Percentiles rank a stretch among this genome's conserved stretches.
Evolutionary conservation across 2,888 invertebrate species (phyloP).

Genomic region (Tubulanus polymorphus): DNA sequence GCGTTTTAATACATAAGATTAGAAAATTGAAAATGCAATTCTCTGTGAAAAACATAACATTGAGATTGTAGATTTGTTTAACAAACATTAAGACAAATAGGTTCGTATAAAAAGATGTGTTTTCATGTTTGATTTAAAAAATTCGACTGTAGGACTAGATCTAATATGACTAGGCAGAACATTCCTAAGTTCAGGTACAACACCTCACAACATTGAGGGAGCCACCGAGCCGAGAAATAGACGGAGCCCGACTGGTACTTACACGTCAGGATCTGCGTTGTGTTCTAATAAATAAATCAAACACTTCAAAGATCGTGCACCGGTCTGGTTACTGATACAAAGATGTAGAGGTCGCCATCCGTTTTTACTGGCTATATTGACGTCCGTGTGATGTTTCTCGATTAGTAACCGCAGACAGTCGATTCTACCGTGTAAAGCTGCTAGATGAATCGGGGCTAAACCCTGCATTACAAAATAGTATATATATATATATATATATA

Average conservation of each 20-base stretch:
- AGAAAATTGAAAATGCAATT: no score
- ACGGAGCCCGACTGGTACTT: slow-evolving; percentile 18
- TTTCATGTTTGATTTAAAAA: no score
- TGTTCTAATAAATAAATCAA: slow-evolving; percentile 44
- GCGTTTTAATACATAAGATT: no score
- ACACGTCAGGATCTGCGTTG: slow-evolving; percentile 48
- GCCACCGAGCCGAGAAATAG: no score
- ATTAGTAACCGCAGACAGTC: slow-evolving; percentile 47
- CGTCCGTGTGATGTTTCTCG: slow-evolving; percentile 46
- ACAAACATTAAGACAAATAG: no score
- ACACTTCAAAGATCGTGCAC: slow-evolving; percentile 43
- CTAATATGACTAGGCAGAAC: no score
- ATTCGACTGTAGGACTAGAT: no score
- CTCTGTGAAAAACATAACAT: no score
- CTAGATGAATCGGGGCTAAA: slow-evolving; percentile 47
- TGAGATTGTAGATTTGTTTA: no score
- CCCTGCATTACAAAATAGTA: slow-evolving; percentile 21
- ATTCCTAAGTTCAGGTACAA: no score
- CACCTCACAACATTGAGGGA: no score
- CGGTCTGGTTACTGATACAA: slow-evolving; percentile 51
- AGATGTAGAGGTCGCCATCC: slow-evolving; percentile 52
- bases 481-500: background rate
- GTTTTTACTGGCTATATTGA: slow-evolving; percentile 46
- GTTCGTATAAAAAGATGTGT: no score
- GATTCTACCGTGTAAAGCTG: slow-evolving; percentile 49